phyloP scores from a whole-genome alignment of 2,888 invertebrate genomes.

The Heteromurus nitidus region DNA sequence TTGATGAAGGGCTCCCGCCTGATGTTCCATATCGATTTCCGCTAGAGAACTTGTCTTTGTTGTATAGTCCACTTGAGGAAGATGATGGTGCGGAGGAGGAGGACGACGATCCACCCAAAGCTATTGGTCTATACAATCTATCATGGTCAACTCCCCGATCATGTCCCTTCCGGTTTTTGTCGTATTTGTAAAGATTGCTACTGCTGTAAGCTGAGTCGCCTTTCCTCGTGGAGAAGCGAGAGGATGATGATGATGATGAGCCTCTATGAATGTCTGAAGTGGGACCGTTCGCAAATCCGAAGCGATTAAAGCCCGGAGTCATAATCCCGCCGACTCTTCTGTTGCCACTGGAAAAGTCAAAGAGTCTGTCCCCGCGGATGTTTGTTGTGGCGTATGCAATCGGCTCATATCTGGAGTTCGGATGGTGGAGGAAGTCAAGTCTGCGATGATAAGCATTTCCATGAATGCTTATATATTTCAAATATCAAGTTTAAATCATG shows the following conservation, averaged over 20 bases:
- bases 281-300: slow-evolving; percentile 49
- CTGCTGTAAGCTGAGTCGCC: slow-evolving; percentile 43
- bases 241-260: slow-evolving; percentile 20
- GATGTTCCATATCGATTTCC: slow-evolving; percentile 39
- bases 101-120: slow-evolving; percentile 6
- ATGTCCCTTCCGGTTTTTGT: slow-evolving; percentile 39
- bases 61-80: slow-evolving; percentile 22
- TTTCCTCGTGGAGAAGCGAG: slow-evolving; percentile 34
- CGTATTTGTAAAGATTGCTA: slow-evolving; percentile 33
- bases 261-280: slow-evolving; percentile 1
- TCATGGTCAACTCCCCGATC: slow-evolving; percentile 53
- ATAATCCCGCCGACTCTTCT: slow-evolving; percentile 1
- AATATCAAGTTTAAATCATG: not conserved
- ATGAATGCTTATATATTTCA: not conserved
- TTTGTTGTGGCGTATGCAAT: slow-evolving; percentile 6
- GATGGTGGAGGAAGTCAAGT: slow-evolving; percentile 30
- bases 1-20: slow-evolving; percentile 3
- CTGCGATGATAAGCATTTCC: slow-evolving; percentile 4
- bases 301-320: slow-evolving; percentile 46
- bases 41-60: slow-evolving; percentile 27
- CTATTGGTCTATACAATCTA: slow-evolving; percentile 47
- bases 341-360: not conserved
- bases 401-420: slow-evolving; percentile 6
- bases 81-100: not conserved
- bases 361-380: slow-evolving; percentile 24